A percentile compares a stretch with the other conserved stretches of the same genome.
These are phyloP conservation scores for Archivesica marissinica DNA, from an alignment of 1,140 invertebrate genomes.

Conservation along the genomic window DNA sequence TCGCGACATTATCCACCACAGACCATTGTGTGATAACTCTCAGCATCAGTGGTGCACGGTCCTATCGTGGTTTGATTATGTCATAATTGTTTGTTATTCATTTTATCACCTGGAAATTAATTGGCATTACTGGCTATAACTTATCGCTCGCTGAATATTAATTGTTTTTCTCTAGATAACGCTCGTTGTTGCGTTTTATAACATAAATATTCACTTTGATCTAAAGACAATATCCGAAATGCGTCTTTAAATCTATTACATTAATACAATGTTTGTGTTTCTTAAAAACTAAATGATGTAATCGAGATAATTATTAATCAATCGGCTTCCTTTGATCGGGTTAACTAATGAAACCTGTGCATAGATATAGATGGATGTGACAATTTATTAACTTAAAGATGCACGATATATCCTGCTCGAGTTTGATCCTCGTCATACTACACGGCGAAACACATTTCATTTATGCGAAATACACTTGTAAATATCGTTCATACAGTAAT, in stretches of 20 bases:
- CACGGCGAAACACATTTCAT: no score
- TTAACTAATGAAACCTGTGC: constrained; percentile 16
- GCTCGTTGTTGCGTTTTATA: constrained; percentile 17
- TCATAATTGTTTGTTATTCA: constrained; percentile 44
- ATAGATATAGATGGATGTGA: constrained; percentile 14
- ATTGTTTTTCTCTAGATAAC: constrained; percentile 34
- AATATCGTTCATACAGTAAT: no score
- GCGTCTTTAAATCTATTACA: constrained; percentile 44
- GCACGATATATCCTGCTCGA: no score
- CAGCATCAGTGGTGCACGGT: neutral
- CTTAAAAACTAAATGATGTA: constrained; percentile 51
- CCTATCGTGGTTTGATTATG: constrained; percentile 26
- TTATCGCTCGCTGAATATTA: constrained; percentile 31
- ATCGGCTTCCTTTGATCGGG: constrained; percentile 27
- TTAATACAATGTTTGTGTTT: constrained; percentile 36
- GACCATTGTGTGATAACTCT: neutral
- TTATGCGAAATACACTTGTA: no score
- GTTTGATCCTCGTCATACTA: no score
- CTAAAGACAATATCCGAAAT: constrained; percentile 43
- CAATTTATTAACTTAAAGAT: no score
- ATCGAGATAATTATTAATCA: constrained; percentile 46
- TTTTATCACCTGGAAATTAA: constrained; percentile 51
- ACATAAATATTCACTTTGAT: constrained; percentile 44
- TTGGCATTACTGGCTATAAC: constrained; percentile 37
- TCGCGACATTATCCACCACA: constrained; percentile 6